phyloP scores from a whole-genome alignment of 2,113 vertebrate genomes.

The Rhodinocichla rosea region DNA sequence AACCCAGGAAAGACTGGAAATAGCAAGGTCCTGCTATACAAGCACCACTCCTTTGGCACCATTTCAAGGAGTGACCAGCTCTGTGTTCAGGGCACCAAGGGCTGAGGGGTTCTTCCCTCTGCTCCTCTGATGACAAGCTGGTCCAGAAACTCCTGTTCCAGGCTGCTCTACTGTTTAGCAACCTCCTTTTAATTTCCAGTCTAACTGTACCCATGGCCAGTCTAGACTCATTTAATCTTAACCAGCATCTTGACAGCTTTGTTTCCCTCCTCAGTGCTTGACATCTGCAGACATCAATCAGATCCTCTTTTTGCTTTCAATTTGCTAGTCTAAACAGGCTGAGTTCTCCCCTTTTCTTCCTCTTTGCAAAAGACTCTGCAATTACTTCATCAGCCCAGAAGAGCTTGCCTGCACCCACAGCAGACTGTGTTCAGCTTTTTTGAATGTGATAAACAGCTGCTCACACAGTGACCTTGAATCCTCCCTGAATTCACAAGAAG shows the following conservation, averaged over 20 bases:
- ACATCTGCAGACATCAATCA: slow-evolving; percentile 37
- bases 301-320: slow-evolving; percentile 27
- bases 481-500: not conserved
- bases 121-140: not conserved
- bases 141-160: slow-evolving; percentile 48
- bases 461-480: not conserved
- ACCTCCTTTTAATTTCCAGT: slow-evolving; percentile 27
- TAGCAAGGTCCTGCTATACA: not conserved
- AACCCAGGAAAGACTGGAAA: not conserved
- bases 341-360: not conserved
- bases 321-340: slow-evolving; percentile 21
- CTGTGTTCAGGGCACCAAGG: not conserved
- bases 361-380: not conserved
- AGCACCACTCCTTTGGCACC: not conserved
- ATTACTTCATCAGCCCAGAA: not conserved
- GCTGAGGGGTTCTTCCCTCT: not conserved
- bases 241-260: slow-evolving; percentile 26
- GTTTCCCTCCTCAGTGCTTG: not conserved
- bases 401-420: not conserved
- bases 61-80: slow-evolving; percentile 4
- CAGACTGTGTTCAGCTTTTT: not conserved
- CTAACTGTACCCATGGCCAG: slow-evolving; percentile 35
- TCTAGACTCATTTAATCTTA: slow-evolving; percentile 26
- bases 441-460: accelerated
- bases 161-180: not conserved